A percentile compares a stretch with the other conserved stretches of the same genome.
Conservation (phyloP, 2,888 invertebrate genomes). For the Antheraea yamamai region DNA sequence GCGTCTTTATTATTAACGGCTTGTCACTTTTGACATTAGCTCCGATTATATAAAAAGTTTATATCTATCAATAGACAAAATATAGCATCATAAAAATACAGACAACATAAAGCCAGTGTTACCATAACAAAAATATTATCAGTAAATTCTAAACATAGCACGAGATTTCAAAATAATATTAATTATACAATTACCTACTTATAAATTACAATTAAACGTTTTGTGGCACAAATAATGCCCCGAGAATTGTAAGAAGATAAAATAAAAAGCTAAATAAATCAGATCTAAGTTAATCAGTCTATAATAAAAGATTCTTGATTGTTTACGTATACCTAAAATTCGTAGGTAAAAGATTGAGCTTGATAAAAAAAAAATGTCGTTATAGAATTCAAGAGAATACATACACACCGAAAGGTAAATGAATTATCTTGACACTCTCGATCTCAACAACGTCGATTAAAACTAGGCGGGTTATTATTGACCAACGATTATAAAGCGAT, state of each 20-base stretch:
- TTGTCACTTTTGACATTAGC: background rate
- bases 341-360: conserved; percentile 19
- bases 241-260: conserved; percentile 12
- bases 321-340: conserved; percentile 8
- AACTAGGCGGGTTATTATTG: background rate
- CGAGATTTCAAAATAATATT: conserved; percentile 22
- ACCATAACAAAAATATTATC: conserved; percentile 1
- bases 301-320: conserved; percentile 25
- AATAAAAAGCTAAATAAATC: conserved; percentile 25
- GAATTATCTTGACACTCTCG: background rate
- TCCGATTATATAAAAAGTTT: background rate
- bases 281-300: conserved; percentile 40
- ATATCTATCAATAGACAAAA: background rate
- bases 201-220: conserved; percentile 28
- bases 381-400: background rate
- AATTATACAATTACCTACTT: conserved; percentile 40
- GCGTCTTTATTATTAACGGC: background rate
- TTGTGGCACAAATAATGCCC: conserved; percentile 18
- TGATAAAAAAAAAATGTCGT: background rate
- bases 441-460: background rate
- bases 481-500: background rate
- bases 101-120: conserved; percentile 8
- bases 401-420: background rate
- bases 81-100: background rate
- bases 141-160: conserved; percentile 14